Percentiles rank a stretch among this genome's conserved stretches.
Conservation (phyloP, 2,797 vertebrate genomes). For the Amazona ochrocephala region DNA sequence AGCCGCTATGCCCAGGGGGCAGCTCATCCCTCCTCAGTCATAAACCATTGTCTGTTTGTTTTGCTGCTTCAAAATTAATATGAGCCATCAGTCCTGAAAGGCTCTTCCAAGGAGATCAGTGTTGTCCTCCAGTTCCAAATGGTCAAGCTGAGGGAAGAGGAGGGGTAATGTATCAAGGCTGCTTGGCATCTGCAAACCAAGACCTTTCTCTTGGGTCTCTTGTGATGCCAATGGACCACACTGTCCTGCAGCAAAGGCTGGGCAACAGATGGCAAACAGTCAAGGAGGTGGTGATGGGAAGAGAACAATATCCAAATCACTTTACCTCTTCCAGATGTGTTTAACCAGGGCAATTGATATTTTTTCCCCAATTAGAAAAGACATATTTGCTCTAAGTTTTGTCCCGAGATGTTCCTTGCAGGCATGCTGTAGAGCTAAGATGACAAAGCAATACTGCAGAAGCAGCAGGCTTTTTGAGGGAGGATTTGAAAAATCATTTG, state of each 20-base stretch:
- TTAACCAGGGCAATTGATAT: background rate
- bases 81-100: background rate
- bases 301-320: background rate
- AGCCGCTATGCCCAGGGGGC: background rate
- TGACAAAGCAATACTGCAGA: background rate
- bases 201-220: background rate
- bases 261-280: background rate
- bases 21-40: background rate
- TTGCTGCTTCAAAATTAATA: background rate
- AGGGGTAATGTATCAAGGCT: accelerated
- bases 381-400: background rate
- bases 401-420: background rate
- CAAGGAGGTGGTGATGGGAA: background rate
- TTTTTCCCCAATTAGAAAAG: background rate
- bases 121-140: background rate
- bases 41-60: background rate
- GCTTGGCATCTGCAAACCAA: background rate
- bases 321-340: background rate
- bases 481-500: background rate
- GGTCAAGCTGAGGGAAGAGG: background rate
- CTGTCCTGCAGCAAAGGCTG: background rate
- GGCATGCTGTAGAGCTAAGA: background rate
- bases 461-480: background rate
- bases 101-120: background rate
- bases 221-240: accelerated